Evolutionary conservation across 2,797 vertebrate genomes (phyloP), one percentile per base, ranked within the genome.

Genomic region (Malacoctenus gilli): DNA sequence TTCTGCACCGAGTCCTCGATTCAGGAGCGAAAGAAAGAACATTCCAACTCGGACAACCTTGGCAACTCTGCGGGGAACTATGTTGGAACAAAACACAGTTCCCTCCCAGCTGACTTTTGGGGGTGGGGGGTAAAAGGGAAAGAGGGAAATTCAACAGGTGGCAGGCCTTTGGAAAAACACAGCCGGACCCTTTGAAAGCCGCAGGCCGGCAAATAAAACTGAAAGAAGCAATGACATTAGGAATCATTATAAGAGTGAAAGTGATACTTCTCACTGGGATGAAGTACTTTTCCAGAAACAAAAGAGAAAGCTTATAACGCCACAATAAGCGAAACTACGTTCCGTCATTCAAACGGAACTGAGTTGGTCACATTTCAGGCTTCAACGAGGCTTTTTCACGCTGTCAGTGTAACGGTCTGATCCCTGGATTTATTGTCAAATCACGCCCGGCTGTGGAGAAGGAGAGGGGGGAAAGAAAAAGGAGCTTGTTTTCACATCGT

Each of bases 41-140:
- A 89, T 87, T 87, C 86, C 85, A 62, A 84, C 83, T 87, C 79
- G 67, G 59, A 80, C 80, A 77, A 90, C 84, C 91, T 85, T 85
- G 80, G 91, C 89, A 90, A 91, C 92, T 79, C 85, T 74, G 83
- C 85, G 88, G 88, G 87, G 87, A 89, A 87, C 85, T 82, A 86
- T 87, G 89, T 68, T 68, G 66, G 84, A 72, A 91, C 87, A 91
- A 91, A 91, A 50, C 54, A 66, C 9, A 50, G 56, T n/a, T 65
- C 68, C 61, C 61, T 72, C 87, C 84, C 83, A 88, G 85, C 83
- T 82, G 83, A 87, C 85, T 87, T 40, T 78, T 82, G 84, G 76
- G 84, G 80, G 82, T 74, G 77, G 79, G 79, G 72, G 75, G 75
- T 57, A 56, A 69, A 75, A 57, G 70, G 74, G 79, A 66, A 74